Evolutionary conservation across 2,797 vertebrate species (phyloP).

Genomic region (Bothrops alternatus): DNA sequence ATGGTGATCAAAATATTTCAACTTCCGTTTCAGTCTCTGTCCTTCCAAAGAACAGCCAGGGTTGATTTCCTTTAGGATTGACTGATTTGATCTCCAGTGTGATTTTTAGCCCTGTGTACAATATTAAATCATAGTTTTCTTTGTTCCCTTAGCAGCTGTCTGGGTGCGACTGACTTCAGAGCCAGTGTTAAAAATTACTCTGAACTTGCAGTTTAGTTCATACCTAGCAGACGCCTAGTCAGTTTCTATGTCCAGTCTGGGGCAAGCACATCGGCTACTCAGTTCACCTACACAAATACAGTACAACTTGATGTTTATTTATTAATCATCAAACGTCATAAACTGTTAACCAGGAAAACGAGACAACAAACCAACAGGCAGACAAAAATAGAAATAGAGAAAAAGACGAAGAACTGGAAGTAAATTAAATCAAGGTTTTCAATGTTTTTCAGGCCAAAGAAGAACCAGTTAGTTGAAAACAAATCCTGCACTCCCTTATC

Average conservation of each 20-base stretch:
- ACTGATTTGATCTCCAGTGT: background rate
- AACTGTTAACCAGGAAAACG: background rate
- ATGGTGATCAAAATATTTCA: too few species aligned
- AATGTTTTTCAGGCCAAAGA: background rate
- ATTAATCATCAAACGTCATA: background rate
- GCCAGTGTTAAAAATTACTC: background rate
- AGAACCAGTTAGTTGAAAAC: background rate
- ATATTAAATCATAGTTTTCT: background rate
- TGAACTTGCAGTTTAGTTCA: background rate
- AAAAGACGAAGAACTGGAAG: background rate
- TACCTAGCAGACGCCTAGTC: background rate
- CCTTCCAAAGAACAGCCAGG: too few species aligned
- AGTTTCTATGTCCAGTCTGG: background rate
- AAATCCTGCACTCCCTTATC: background rate
- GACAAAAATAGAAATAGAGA: background rate
- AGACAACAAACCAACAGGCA: background rate
- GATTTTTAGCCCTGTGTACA: background rate
- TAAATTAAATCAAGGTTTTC: background rate
- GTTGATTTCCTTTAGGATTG: too few species aligned
- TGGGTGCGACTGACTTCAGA: background rate
- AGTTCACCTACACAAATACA: background rate
- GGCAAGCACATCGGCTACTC: background rate
- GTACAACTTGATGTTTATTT: background rate
- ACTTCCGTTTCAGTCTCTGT: too few species aligned
- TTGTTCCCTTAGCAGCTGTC: background rate